These are phyloP conservation scores for Carduelis carduelis DNA, from an alignment of 2,797 vertebrate species.

Conservation along the genomic window DNA sequence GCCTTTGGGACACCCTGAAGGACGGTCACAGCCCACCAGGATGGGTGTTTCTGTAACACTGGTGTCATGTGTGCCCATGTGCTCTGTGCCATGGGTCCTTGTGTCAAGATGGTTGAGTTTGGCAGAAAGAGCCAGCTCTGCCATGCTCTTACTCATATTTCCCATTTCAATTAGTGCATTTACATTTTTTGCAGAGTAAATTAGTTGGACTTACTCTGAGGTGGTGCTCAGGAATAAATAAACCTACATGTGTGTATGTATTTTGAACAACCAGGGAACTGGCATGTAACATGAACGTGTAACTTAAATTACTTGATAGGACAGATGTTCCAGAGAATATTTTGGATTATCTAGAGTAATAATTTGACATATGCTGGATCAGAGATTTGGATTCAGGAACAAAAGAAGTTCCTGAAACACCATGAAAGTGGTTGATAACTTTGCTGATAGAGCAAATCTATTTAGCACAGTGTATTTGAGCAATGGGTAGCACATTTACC, in stretches of 20 bases:
- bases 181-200: not conserved
- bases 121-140: not conserved
- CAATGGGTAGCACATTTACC: not conserved
- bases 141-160: not conserved
- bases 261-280: not conserved
- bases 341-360: not conserved
- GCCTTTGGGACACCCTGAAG: not conserved
- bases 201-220: not conserved
- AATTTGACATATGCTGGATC: not conserved
- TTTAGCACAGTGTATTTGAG: not conserved
- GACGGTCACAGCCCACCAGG: not conserved
- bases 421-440: not conserved
- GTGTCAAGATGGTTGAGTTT: not conserved
- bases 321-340: not conserved
- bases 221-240: not conserved
- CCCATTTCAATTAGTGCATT: not conserved
- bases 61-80: accelerated
- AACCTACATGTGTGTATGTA: not conserved
- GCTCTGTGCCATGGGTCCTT: not conserved
- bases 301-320: not conserved
- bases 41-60: not conserved
- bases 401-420: not conserved
- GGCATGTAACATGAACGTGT: not conserved
- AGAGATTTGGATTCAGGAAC: not conserved
- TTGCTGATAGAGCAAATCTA: not conserved